Base-by-base conservation (phyloP, 2,113 vertebrate species). In the Corythornis vintsioides region DNA sequence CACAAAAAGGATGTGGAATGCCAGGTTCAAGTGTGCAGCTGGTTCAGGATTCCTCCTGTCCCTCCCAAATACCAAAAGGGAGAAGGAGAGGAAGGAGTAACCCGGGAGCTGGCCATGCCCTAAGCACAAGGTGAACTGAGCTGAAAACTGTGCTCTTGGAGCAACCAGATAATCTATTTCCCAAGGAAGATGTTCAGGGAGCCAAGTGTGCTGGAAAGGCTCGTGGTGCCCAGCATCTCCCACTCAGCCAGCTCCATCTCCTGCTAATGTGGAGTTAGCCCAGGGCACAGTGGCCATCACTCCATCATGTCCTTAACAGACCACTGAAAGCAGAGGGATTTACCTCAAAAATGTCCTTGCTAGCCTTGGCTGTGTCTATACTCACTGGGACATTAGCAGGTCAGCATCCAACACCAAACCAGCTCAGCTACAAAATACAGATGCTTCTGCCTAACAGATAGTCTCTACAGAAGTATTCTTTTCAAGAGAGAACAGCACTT, bases 81-180 rank as follows among this genome's bases (percentile, higher is more conserved):
- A 22, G 0, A 1, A 6, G 7, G 26, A 70, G 4, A 57, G 3
- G 28, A 45, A 71, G 40, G 26, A 77, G 22, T 33, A 42, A 52
- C 10, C 12, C 20, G 11, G 3, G 17, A 61, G 35, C 1, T 38
- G 33, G 20, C 45, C 40, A 43, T n/a, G 33, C 24, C 47, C n/a
- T 75, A 19, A 85, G 55, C 20, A 59, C 25, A 43, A 25, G 11
- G 16, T 10, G 29, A 70, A 31, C 17, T 6, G 7, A 28, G 6
- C 25, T 75, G 75, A 67, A 56, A 82, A 48, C 22, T 45, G 12
- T 11, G 60, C 26, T 74, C 21, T 33, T 35, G 55, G 21, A 73
- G 55, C 76, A 88, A 65, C 3, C 33, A 66, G 13, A 13, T 20
- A 12, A 0, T 74, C 19, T 12, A 15, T 42, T 35, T n/a, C 42